A percentile compares a stretch with the other conserved stretches of the same genome.
Evolutionary conservation across 2,888 invertebrate genomes (phyloP).

Genomic region (Macrophya annulata): DNA sequence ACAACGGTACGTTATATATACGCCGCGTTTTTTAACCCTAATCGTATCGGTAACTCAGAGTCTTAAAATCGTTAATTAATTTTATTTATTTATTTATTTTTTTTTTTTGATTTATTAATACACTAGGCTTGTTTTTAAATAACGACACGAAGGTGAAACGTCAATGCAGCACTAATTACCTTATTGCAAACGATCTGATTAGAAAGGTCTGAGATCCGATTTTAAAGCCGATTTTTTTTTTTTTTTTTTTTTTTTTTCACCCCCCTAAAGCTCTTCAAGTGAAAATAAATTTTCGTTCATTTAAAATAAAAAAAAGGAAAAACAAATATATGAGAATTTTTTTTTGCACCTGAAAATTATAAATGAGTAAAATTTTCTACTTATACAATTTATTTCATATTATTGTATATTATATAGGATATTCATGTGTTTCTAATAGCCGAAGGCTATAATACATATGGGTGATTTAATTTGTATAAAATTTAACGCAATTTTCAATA

Average conservation of each 20-base stretch:
- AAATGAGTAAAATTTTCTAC: neutral
- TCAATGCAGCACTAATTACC: too few species aligned
- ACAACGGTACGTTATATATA: neutral
- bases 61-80: neutral
- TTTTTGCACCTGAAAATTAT: too few species aligned
- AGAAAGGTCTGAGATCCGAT: neutral
- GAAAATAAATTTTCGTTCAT: too few species aligned
- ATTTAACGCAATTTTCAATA: slow-evolving; percentile 28
- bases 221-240: neutral
- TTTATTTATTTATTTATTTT: too few species aligned
- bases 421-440: neutral
- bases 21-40: neutral
- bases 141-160: too few species aligned
- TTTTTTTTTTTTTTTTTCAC: too few species aligned
- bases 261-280: too few species aligned
- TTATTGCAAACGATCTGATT: too few species aligned
- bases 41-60: neutral
- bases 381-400: neutral
- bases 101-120: neutral
- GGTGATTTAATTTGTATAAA: neutral
- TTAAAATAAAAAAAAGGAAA: too few species aligned
- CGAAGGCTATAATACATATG: neutral
- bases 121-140: neutral
- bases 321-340: too few species aligned
- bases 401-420: neutral